These are phyloP conservation scores for Lepetodrilus schrolli DNA, from an alignment of 2,888 invertebrate species.

Conservation along the genomic window DNA sequence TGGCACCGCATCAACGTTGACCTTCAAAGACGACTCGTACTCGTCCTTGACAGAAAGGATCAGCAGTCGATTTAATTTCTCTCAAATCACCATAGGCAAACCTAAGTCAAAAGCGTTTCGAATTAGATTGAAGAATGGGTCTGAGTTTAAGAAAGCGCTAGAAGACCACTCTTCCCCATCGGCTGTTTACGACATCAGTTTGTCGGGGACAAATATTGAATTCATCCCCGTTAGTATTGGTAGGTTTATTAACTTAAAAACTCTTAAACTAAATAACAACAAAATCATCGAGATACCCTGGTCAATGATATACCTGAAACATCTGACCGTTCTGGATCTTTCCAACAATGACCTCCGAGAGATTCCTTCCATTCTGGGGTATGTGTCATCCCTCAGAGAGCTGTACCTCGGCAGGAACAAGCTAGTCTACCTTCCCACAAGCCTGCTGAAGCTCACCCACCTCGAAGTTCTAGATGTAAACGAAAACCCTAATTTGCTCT, in stretches of 20 bases:
- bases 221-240: neutral
- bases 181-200: neutral
- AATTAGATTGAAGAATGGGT: too few species aligned
- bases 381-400: neutral
- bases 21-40: too few species aligned
- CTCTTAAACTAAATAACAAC: neutral
- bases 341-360: neutral
- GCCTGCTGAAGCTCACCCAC: neutral
- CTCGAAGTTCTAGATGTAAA: neutral
- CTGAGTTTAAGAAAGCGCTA: neutral
- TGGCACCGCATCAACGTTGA: too few species aligned
- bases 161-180: neutral
- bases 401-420: neutral
- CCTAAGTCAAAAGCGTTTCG: too few species aligned
- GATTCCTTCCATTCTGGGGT: neutral
- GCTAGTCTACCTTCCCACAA: neutral
- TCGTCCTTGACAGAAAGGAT: too few species aligned
- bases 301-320: neutral
- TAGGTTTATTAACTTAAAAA: neutral
- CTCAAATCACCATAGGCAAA: too few species aligned
- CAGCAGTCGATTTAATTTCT: too few species aligned
- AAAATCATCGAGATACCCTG: neutral
- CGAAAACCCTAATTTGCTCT: neutral
- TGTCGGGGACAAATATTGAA: neutral
- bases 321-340: neutral